A percentile compares a stretch with the other conserved stretches of the same genome.
Conservation (phyloP, 2,888 invertebrate species). For the Hoplodrina blanda region DNA sequence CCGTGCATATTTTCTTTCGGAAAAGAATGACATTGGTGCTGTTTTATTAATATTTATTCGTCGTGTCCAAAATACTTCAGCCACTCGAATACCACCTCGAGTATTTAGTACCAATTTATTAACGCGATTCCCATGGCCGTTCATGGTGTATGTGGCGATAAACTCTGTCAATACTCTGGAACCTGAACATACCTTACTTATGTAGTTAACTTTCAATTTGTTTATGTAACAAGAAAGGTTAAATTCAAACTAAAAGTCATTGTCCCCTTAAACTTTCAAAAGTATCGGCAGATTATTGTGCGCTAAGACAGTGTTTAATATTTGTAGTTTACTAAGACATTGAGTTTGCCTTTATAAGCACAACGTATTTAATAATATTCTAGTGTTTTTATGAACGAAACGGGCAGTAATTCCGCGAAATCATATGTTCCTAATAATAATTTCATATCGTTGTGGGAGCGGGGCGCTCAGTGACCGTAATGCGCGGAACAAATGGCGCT, state of each 20-base stretch:
- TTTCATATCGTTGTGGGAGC: conserved; percentile 80
- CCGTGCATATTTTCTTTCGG: conserved; percentile 83
- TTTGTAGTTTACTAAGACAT: conserved; percentile 6
- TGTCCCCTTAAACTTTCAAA: conserved; percentile 16
- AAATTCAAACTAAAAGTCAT: conserved; percentile 20
- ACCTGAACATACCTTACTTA: conserved; percentile 23
- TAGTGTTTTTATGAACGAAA: conserved; percentile 47
- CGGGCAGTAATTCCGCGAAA: conserved; percentile 56
- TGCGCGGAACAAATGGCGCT: conserved; percentile 80
- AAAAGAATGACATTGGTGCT: conserved; percentile 83
- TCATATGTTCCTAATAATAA: conserved; percentile 88
- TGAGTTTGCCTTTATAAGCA: neutral
- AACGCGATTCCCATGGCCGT: conserved; percentile 69
- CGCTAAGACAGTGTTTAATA: neutral
- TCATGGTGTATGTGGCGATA: conserved; percentile 60
- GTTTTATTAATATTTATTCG: conserved; percentile 89
- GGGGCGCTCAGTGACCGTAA: conserved; percentile 78
- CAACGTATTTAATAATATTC: conserved; percentile 19
- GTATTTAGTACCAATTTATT: conserved; percentile 80
- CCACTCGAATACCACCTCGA: conserved; percentile 70
- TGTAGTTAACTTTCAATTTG: conserved; percentile 33
- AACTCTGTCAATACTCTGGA: conserved; percentile 63
- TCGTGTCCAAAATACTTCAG: conserved; percentile 82
- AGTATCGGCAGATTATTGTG: neutral
- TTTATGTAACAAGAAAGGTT: conserved; percentile 8